A percentile compares a stretch with the other conserved stretches of the same genome.
Conservation (phyloP, 2,113 vertebrate genomes). For the Ranitomeya variabilis region DNA sequence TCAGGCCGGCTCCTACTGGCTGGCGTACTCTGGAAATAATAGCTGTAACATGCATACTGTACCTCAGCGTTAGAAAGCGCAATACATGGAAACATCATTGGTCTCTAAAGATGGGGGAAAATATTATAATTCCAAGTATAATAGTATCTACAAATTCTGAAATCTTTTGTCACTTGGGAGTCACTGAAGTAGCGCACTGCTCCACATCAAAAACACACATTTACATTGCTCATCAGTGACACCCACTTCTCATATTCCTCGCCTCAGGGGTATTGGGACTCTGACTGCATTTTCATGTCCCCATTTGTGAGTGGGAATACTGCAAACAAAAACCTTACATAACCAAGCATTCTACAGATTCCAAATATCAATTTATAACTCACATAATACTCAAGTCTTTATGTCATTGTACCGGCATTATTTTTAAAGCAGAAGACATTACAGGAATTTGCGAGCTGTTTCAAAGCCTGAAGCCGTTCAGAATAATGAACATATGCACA, state of each 20-base stretch:
- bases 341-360: neutral
- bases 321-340: neutral
- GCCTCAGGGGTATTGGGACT: neutral
- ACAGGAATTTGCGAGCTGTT: too few relatives aligned
- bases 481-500: too few relatives aligned
- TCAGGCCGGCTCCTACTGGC: neutral
- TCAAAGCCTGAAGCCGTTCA: too few relatives aligned
- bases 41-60: neutral
- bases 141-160: neutral
- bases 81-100: too few relatives aligned
- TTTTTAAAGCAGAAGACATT: too few relatives aligned
- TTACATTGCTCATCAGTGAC: neutral
- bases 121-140: neutral
- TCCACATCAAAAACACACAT: constrained; percentile 16
- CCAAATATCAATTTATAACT: too few relatives aligned
- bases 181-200: neutral
- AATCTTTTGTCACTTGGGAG: neutral
- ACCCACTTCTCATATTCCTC: constrained; percentile 5
- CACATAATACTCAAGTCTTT: too few relatives aligned
- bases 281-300: neutral
- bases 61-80: too few relatives aligned
- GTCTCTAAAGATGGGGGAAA: too few relatives aligned
- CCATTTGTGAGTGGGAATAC: neutral
- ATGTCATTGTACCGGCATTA: too few relatives aligned
- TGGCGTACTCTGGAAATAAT: neutral